Evolutionary conservation across 1,140 invertebrate species (phyloP).

Genomic region (Harlomillsia oculata): DNA sequence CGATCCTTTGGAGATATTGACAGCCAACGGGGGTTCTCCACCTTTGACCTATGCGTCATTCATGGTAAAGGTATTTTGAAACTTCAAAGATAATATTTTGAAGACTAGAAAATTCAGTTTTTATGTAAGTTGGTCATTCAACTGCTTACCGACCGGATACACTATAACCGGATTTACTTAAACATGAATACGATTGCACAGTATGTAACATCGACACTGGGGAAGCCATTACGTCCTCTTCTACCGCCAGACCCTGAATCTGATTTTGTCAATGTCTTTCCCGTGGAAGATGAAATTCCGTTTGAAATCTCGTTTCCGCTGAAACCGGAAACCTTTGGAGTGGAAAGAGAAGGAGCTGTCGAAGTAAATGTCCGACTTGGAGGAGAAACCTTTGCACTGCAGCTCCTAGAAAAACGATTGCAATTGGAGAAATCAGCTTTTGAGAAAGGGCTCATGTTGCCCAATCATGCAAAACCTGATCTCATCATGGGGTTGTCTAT

Average conservation of each 20-base stretch:
- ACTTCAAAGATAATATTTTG: no score
- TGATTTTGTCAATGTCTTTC: slow-evolving; percentile 8
- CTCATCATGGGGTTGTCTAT: slow-evolving; percentile 52
- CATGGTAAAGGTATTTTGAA: slow-evolving; percentile 42
- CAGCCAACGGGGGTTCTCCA: slow-evolving; percentile 57
- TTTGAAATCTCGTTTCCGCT: slow-evolving; percentile 35
- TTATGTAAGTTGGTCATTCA: no score
- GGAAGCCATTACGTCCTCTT: slow-evolving; percentile 37
- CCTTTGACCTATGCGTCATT: slow-evolving; percentile 66
- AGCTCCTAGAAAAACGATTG: slow-evolving; percentile 46
- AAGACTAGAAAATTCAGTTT: no score
- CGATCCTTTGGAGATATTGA: slow-evolving; percentile 54
- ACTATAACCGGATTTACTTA: no score
- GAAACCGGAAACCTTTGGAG: slow-evolving; percentile 51
- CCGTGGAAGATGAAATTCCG: background rate
- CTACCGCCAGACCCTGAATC: background rate
- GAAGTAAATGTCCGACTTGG: slow-evolving; percentile 48
- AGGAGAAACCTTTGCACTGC: slow-evolving; percentile 56
- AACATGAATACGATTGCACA: no score
- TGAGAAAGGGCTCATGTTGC: slow-evolving; percentile 43
- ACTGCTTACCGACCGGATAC: no score
- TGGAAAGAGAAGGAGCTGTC: slow-evolving; percentile 44
- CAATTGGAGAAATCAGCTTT: slow-evolving; percentile 52
- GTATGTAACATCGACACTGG: slow-evolving; percentile 37
- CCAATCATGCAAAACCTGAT: slow-evolving; percentile 57